Conservation (phyloP, 2,797 vertebrate species). For the Serranus cabrilla region DNA sequence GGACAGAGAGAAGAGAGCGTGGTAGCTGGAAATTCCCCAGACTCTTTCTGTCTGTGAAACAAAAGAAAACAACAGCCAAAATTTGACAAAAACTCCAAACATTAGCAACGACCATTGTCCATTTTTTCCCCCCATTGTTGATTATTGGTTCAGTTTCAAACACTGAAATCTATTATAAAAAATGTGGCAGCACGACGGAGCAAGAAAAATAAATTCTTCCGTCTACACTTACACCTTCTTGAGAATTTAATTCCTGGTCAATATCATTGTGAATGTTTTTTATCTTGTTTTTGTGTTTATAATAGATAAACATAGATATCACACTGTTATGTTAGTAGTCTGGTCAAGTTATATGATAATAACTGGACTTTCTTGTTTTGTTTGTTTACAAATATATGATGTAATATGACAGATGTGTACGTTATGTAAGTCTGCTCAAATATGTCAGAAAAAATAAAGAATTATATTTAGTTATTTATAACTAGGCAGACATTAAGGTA, state of each 20-base stretch:
- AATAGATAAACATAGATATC: neutral
- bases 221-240: neutral
- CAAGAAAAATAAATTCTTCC: neutral
- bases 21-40: slow-evolving; percentile 66
- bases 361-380: slow-evolving; percentile 15
- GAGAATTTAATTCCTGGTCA: neutral
- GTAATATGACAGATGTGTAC: slow-evolving; percentile 12
- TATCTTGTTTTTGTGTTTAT: slow-evolving; percentile 6
- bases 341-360: slow-evolving; percentile 20
- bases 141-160: slow-evolving; percentile 17
- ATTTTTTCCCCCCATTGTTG: neutral
- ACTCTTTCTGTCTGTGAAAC: slow-evolving; percentile 59
- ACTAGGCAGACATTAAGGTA: slow-evolving; percentile 14
- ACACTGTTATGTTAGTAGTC: neutral
- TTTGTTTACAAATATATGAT: slow-evolving; percentile 18
- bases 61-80: slow-evolving; percentile 47
- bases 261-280: neutral
- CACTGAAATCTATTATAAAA: slow-evolving; percentile 1
- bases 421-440: slow-evolving; percentile 3
- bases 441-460: neutral
- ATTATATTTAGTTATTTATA: neutral
- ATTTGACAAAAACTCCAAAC: slow-evolving; percentile 3
- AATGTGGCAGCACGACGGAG: slow-evolving; percentile 8
- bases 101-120: neutral
- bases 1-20: slow-evolving; percentile 56